phyloP scores from a whole-genome alignment of 2,113 vertebrate species.

The Pangasianodon hypophthalmus region DNA sequence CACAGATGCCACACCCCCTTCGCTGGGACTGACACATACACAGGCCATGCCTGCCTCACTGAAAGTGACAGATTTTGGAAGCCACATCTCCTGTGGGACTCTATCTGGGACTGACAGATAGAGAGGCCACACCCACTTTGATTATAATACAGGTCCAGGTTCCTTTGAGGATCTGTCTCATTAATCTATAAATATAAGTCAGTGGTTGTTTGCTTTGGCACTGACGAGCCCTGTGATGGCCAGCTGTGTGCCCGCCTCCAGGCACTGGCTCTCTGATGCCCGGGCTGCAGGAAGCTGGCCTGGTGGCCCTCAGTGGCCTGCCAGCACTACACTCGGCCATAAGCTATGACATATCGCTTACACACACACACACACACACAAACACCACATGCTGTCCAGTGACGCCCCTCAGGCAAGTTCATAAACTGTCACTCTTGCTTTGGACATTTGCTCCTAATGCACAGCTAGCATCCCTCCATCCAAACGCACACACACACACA shows the following conservation, averaged over 20 bases:
- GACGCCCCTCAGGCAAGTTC: constrained; percentile 13
- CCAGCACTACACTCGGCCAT: constrained; percentile 57
- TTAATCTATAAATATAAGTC: constrained; percentile 13
- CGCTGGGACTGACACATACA: background rate
- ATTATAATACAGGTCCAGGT: background rate
- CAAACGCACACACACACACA: constrained; percentile 8
- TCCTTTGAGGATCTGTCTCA: background rate
- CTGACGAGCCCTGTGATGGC: background rate
- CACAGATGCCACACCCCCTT: background rate
- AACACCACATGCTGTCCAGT: constrained; percentile 26
- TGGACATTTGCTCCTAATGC: constrained; percentile 23
- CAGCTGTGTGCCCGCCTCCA: constrained; percentile 27
- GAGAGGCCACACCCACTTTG: background rate
- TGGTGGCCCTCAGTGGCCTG: constrained; percentile 55
- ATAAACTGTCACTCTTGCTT: constrained; percentile 34
- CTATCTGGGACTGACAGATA: background rate
- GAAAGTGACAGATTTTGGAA: background rate
- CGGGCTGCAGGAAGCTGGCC: constrained; percentile 37
- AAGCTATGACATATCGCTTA: constrained; percentile 48
- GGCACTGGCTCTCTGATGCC: constrained; percentile 31
- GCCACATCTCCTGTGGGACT: background rate
- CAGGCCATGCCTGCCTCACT: background rate
- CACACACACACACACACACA: constrained; percentile 4
- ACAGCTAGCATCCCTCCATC: background rate
- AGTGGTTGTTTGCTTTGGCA: background rate